phyloP scores from a whole-genome alignment of 2,797 vertebrate genomes.

The Myiotriccus ornatus region DNA sequence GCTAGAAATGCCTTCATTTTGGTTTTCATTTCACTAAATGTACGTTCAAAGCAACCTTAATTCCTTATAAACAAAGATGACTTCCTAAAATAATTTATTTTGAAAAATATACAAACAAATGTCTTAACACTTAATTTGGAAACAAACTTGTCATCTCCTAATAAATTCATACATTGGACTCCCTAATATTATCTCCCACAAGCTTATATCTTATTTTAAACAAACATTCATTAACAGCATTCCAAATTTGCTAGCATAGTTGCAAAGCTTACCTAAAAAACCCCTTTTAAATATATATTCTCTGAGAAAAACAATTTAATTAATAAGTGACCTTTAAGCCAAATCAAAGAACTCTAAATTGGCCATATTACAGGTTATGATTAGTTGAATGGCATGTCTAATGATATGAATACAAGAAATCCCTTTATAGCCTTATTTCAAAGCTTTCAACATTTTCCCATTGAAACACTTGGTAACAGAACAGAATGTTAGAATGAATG shows the following conservation, averaged over 20 bases:
- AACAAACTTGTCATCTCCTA: neutral
- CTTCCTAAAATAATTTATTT: neutral
- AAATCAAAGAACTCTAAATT: slow-evolving; percentile 6
- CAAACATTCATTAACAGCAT: neutral
- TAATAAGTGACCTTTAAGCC: neutral
- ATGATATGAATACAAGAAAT: slow-evolving; percentile 45
- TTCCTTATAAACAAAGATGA: neutral
- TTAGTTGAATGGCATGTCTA: slow-evolving; percentile 22
- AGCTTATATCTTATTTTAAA: neutral
- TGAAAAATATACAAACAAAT: neutral
- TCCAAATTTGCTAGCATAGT: neutral
- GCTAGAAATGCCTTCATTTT: neutral
- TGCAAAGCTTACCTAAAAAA: neutral
- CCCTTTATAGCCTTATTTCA: neutral
- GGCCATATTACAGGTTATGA: neutral
- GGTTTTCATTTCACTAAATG: neutral
- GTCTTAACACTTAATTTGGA: neutral
- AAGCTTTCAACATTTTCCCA: slow-evolving; percentile 12
- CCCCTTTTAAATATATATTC: neutral
- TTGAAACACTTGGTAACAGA: neutral
- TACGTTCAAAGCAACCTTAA: neutral
- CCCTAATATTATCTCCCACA: neutral
- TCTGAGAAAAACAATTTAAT: neutral
- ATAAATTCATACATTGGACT: neutral
- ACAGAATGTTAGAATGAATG: neutral